A percentile compares a stretch with the other conserved stretches of the same genome.
These are phyloP conservation scores for Poecilia velifera DNA, from an alignment of 2,797 vertebrate species.

Conservation along the genomic window DNA sequence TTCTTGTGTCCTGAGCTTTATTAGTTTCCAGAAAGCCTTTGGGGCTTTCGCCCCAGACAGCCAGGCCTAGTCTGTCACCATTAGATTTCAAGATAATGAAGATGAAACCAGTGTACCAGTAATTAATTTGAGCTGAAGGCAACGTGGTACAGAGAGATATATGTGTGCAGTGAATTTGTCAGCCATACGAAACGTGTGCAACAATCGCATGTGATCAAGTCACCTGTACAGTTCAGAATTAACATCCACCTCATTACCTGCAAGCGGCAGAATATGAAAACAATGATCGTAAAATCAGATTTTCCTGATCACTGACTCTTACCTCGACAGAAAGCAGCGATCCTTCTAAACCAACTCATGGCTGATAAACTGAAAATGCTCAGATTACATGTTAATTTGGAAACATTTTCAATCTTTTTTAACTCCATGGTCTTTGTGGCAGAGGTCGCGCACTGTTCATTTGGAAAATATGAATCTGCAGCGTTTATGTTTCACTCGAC, in stretches of 20 bases:
- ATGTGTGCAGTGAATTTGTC: conserved; percentile 17
- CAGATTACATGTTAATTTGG: conserved; percentile 36
- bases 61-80: neutral
- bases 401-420: conserved; percentile 36
- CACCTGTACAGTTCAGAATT: conserved; percentile 45
- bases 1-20: neutral
- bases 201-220: conserved; percentile 38
- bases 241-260: conserved; percentile 54
- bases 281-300: conserved; percentile 45
- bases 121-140: conserved; percentile 18
- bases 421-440: conserved; percentile 29
- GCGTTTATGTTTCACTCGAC: conserved; percentile 20
- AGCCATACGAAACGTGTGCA: conserved; percentile 4
- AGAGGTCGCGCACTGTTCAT: conserved; percentile 18
- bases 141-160: conserved; percentile 21
- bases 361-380: conserved; percentile 34
- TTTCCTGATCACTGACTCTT: conserved; percentile 49
- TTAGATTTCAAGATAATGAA: conserved; percentile 13
- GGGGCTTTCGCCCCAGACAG: neutral
- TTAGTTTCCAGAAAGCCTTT: neutral
- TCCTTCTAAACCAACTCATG: conserved; percentile 4
- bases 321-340: conserved; percentile 22
- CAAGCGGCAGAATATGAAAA: conserved; percentile 33
- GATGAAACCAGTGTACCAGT: conserved; percentile 12
- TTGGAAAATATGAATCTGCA: conserved; percentile 23